These are phyloP conservation scores for Brachycybe producta DNA, from an alignment of 2,888 invertebrate genomes.

Conservation along the genomic window DNA sequence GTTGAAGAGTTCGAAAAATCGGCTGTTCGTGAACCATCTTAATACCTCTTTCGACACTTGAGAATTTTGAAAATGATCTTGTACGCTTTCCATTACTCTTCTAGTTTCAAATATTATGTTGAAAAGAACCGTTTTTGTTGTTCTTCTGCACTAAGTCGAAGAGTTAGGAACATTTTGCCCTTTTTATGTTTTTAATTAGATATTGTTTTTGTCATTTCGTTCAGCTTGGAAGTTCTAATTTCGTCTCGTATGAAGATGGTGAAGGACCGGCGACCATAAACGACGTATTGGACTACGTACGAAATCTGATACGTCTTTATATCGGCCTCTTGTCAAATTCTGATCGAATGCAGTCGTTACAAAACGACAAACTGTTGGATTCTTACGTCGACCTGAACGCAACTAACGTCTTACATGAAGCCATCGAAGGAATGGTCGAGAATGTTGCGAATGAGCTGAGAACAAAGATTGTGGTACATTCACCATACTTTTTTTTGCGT, in stretches of 20 bases:
- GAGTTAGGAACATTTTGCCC: not conserved
- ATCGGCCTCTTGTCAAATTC: constrained; percentile 5
- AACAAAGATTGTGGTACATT: constrained; percentile 7
- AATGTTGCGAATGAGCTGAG: not conserved
- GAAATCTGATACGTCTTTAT: constrained; percentile 9
- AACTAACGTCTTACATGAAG: not conserved
- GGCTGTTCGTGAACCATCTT: too few species aligned
- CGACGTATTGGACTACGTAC: constrained; percentile 8
- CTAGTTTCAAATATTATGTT: too few species aligned
- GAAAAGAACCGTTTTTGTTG: not conserved
- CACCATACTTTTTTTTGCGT: too few species aligned
- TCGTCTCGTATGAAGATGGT: too few species aligned
- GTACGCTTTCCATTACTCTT: too few species aligned
- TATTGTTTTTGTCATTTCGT: not conserved
- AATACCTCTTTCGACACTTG: too few species aligned
- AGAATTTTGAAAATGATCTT: too few species aligned
- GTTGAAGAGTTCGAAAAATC: too few species aligned
- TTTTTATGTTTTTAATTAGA: not conserved
- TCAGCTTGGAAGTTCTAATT: too few species aligned
- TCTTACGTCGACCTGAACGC: not conserved
- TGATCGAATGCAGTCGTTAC: not conserved
- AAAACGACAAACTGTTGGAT: too few species aligned
- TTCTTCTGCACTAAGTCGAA: too few species aligned
- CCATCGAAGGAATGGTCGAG: not conserved
- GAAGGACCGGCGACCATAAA: constrained; percentile 1